Evolutionary conservation across 2,113 vertebrate genomes (phyloP), one percentile per base, ranked within the genome.

Genomic region (Formicarius rufipectus): DNA sequence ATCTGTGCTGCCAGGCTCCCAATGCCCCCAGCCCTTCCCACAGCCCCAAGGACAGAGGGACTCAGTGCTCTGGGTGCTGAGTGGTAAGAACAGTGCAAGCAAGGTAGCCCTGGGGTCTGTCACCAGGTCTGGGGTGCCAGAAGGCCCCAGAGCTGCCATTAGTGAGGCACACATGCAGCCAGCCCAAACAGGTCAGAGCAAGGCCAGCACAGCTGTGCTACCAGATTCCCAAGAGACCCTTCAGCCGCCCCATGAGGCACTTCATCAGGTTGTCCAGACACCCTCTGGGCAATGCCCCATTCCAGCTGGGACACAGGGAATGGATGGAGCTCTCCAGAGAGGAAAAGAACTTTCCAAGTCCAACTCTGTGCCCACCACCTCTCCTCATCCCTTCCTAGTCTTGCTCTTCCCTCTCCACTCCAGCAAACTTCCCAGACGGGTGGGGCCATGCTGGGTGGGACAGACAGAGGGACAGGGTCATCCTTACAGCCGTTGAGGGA

Each of bases 401-500:
- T 28, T 13, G 3, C 16, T 17, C 37, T 66, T 69, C 67, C 33
- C 45, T 76, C n/a, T 59, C 30, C 35, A 37, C 17, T 33, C 17
- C 18, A 4, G 55, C 11, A 47, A 63, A 33, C 14, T 12, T 37
- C 47, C 74, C 35, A 33, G 6, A 30, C 47, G 24, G 24, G 39
- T 50, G 18, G 11, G 59, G 45, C 44, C 2, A 3, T 44, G 40
- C 11, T 0, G 1, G 17, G 31, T n/a, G 49, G 68, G 52, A 64
- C 0, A 1, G 84, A 62, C 37, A 49, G 66, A 86, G 0, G 5
- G 49, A 37, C 39, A 33, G 72, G 22, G n/a, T 21, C 14, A n/a
- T 44, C 80, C 99, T 99, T 98, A 99, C 99, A 99, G 98, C 99
- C 99, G 2, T 99, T 99, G 88, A 99, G 97, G 53, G 99, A 99